phyloP scores from a whole-genome alignment of 2,888 invertebrate species.

The Marronus borbonicus region DNA sequence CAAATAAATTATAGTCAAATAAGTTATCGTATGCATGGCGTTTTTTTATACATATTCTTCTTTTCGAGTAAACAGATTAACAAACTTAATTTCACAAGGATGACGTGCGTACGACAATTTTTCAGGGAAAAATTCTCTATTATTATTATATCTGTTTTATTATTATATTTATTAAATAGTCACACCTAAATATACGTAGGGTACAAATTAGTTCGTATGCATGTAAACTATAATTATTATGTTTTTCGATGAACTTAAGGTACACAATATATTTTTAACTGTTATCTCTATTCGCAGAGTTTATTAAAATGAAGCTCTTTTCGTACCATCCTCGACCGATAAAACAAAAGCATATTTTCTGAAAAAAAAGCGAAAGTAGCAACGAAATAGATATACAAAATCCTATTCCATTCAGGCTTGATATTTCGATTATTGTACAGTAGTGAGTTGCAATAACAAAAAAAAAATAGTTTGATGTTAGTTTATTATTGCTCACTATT shows the following conservation, averaged over 20 bases:
- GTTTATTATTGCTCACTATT: too few relatives aligned
- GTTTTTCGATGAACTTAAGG: conserved; percentile 21
- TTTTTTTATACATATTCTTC: background rate
- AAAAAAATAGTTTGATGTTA: too few relatives aligned
- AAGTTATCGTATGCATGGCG: background rate
- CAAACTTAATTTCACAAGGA: too few relatives aligned
- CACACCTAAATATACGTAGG: conserved; percentile 24
- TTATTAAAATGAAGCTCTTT: conserved; percentile 5
- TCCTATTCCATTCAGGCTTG: too few relatives aligned
- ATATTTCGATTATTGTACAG: too few relatives aligned
- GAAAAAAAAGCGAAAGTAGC: background rate
- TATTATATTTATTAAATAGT: background rate
- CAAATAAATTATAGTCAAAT: conserved; percentile 1
- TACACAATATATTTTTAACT: conserved; percentile 22
- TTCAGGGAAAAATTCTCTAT: background rate
- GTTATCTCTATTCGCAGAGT: conserved; percentile 25
- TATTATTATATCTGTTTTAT: background rate
- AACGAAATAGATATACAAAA: too few relatives aligned
- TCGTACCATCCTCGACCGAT: background rate
- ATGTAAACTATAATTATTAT: conserved; percentile 30
- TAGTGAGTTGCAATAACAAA: too few relatives aligned
- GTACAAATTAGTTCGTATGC: conserved; percentile 32
- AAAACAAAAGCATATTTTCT: background rate
- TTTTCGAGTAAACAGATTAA: background rate
- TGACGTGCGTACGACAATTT: too few relatives aligned